Conservation (phyloP, 2,797 vertebrate species). For the Moxostoma hubbsi region DNA sequence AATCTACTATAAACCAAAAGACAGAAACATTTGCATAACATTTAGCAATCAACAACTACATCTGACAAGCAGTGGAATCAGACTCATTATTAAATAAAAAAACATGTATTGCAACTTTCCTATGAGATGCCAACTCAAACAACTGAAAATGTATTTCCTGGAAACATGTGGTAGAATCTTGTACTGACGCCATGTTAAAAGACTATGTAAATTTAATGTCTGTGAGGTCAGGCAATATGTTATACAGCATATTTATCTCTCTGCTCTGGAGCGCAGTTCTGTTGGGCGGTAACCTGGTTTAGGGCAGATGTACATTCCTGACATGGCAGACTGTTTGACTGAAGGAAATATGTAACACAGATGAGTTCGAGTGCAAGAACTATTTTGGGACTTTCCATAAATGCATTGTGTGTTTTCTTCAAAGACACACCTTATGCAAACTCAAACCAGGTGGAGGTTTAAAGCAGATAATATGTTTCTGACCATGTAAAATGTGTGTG, state of each 20-base stretch:
- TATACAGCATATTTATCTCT: conserved; percentile 3
- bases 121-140: conserved; percentile 25
- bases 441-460: conserved; percentile 11
- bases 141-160: neutral
- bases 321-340: conserved; percentile 55
- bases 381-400: conserved; percentile 7
- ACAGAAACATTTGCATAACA: conserved; percentile 48
- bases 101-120: neutral
- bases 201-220: neutral
- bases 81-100: neutral
- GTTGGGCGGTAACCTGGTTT: conserved; percentile 27
- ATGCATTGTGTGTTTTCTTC: neutral
- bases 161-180: conserved; percentile 15
- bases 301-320: conserved; percentile 62
- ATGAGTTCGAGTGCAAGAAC: conserved; percentile 39
- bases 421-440: conserved; percentile 26
- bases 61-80: neutral
- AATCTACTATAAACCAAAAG: conserved; percentile 78
- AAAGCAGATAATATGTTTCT: conserved; percentile 3
- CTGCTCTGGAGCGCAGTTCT: conserved; percentile 31
- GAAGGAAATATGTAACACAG: conserved; percentile 46
- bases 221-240: conserved; percentile 1
- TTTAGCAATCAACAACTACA: conserved; percentile 33
- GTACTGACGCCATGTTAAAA: conserved; percentile 35
- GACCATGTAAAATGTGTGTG: neutral